A percentile compares a stretch with the other conserved stretches of the same genome.
phyloP scores from a whole-genome alignment of 2,888 invertebrate genomes.

The Oligia strigilis region DNA sequence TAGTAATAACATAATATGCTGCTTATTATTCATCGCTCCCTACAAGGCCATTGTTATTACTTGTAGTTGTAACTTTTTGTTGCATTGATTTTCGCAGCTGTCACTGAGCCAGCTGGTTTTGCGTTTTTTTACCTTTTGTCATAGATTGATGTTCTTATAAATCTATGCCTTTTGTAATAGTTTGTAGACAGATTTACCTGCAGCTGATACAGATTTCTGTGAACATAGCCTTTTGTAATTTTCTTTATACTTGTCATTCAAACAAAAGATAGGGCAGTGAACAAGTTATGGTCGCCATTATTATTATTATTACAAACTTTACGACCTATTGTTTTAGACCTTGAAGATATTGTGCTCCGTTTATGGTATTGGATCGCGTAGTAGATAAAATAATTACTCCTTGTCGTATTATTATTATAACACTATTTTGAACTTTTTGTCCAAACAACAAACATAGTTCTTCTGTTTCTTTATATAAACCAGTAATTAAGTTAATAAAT shows the following conservation, averaged over 20 bases:
- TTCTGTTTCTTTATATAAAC: neutral
- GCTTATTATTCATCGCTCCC: constrained; percentile 14
- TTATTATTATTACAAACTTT: constrained; percentile 23
- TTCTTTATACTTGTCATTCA: constrained; percentile 8
- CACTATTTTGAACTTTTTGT: neutral
- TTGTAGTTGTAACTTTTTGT: constrained; percentile 18
- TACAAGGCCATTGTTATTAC: constrained; percentile 25
- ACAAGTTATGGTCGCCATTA: constrained; percentile 21
- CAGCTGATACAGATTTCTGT: constrained; percentile 28
- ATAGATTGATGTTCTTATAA: too few species aligned
- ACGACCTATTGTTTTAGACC: constrained; percentile 10
- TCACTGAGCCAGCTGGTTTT: constrained; percentile 24
- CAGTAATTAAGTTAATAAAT: neutral
- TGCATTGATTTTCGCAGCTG: constrained; percentile 32
- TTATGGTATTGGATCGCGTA: constrained; percentile 23
- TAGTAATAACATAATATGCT: constrained; percentile 18
- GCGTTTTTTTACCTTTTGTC: constrained; percentile 17
- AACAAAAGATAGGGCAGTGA: neutral
- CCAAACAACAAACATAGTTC: neutral
- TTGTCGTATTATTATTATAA: constrained; percentile 3
- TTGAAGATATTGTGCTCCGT: constrained; percentile 12
- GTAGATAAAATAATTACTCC: constrained; percentile 12
- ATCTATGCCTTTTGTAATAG: constrained; percentile 10
- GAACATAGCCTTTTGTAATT: constrained; percentile 16
- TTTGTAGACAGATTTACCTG: constrained; percentile 21